These are phyloP conservation scores for Erythrocercus mccallii DNA, from an alignment of 2,113 vertebrate genomes.

Conservation along the genomic window DNA sequence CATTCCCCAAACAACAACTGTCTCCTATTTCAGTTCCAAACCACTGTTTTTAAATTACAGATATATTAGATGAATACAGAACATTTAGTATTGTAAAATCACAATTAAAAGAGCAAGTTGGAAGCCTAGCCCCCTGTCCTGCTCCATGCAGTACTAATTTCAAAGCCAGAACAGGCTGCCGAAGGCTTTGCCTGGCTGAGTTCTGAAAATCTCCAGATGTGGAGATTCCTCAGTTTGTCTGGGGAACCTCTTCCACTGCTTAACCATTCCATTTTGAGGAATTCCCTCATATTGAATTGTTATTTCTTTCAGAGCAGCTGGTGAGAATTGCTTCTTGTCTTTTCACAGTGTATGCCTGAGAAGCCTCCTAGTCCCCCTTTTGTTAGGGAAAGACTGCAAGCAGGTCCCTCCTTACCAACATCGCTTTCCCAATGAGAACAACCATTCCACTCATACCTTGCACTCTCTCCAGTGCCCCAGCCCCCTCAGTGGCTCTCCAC, in stretches of 20 bases:
- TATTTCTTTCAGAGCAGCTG: background rate
- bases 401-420: background rate
- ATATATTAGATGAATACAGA: background rate
- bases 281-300: background rate
- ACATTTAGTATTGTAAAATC: background rate
- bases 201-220: background rate
- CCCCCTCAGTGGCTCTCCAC: background rate
- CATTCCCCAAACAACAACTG: background rate
- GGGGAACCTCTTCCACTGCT: background rate
- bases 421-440: background rate
- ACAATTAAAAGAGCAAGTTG: background rate
- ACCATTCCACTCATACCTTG: fast-evolving
- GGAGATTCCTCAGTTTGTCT: background rate
- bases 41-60: background rate
- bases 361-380: background rate
- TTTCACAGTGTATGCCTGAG: background rate
- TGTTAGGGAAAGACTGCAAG: background rate
- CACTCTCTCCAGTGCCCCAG: background rate
- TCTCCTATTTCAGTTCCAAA: background rate
- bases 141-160: background rate
- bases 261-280: background rate
- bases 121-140: background rate
- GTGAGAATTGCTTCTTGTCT: background rate
- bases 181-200: background rate
- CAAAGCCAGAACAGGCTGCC: background rate